phyloP scores from a whole-genome alignment of 2,113 vertebrate genomes.

The Hippocampus zosterae region DNA sequence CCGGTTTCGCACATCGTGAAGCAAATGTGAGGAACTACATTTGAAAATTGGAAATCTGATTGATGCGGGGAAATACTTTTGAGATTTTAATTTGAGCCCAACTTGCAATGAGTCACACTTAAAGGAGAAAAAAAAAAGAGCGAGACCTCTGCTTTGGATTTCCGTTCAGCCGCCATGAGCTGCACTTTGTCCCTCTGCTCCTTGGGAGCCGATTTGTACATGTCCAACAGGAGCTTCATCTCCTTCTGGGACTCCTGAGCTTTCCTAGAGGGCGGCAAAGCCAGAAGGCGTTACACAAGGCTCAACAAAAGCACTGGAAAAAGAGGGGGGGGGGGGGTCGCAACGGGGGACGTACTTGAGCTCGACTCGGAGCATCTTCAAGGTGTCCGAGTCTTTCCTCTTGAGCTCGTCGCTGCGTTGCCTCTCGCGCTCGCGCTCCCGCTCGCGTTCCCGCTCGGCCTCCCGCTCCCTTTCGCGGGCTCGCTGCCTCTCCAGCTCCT shows the following conservation, averaged over 20 bases:
- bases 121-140: background rate
- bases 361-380: slow-evolving; percentile 83
- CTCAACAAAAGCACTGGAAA: background rate
- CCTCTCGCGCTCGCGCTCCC: slow-evolving; percentile 73
- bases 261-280: slow-evolving; percentile 69
- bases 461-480: slow-evolving; percentile 68
- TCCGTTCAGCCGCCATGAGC: slow-evolving; percentile 90
- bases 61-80: background rate
- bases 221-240: slow-evolving; percentile 90
- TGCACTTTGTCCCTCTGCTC: slow-evolving; percentile 93
- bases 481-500: slow-evolving; percentile 69
- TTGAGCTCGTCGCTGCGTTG: slow-evolving; percentile 82
- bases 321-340: background rate
- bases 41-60: no score
- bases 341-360: slow-evolving; percentile 73
- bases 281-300: background rate
- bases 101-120: no score
- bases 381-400: slow-evolving; percentile 85
- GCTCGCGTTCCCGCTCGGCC: slow-evolving; percentile 68
- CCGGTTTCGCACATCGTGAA: no score
- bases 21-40: background rate
- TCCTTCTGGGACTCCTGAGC: slow-evolving; percentile 93
- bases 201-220: slow-evolving; percentile 92
- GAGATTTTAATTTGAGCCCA: no score
- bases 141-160: slow-evolving; percentile 87